Base-by-base conservation (phyloP, 2,797 vertebrate species). In the Karalla daura region DNA sequence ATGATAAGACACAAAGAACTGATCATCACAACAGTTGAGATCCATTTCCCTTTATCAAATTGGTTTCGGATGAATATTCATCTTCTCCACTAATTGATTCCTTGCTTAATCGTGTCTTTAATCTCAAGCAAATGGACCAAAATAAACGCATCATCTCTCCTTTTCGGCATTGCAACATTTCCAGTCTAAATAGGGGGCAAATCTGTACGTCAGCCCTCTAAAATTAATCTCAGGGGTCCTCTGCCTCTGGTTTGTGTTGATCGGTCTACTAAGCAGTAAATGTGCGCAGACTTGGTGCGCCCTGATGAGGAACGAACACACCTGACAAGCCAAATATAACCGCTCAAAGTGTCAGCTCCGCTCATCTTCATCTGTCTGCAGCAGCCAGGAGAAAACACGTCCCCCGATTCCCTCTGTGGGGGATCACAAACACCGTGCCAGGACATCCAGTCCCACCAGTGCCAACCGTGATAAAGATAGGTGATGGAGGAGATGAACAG, bases 391-490 rank as follows among this genome's bases (percentile, higher is more conserved):
- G 44, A 70, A 49, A 70, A 67, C 7, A 53, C 63, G 37, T 67
- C 55, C 33, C n/a, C 60, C 2, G n/a, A 63, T 69, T 79, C 53
- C 63, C 74, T 69, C 68, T 45, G 52, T 71, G 67, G 64, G n/a
- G 72, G 63, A 52, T 63, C 55, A 2, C n/a, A n/a, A n/a, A n/a
- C n/a, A n/a, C n/a, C n/a, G n/a, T n/a, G n/a, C n/a, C n/a, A n/a
- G n/a, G 53, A 49, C 67, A 43, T 58, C 36, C 43, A 53, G 63
- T 68, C 69, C 80, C 59, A 24, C 43, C 50, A 49, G 70, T 72
- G 55, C 81, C 79, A 79, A 49, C 62, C 56, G 58, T 67, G 65
- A 75, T 77, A 68, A 86, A 86, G 73, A 85, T 84, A 69, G 56
- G 41, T 63, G 68, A 65, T 24, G 2, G 9, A 45, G 41, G 36